These are phyloP conservation scores for Anolis sagrei DNA, from an alignment of 2,113 vertebrate genomes.

Conservation along the genomic window DNA sequence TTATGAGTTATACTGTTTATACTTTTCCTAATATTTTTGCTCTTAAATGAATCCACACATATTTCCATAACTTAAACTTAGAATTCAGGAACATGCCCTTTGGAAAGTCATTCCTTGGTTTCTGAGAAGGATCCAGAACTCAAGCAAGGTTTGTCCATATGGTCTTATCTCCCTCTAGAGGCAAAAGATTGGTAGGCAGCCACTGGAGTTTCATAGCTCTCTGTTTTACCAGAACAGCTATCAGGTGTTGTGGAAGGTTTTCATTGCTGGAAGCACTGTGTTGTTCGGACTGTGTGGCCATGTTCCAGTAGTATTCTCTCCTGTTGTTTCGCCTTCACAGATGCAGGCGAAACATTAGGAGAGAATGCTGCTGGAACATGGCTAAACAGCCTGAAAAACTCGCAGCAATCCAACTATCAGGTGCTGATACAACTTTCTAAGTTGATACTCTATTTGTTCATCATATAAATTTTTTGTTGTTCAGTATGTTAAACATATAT, in stretches of 20 bases:
- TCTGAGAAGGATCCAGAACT: neutral
- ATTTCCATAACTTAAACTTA: neutral
- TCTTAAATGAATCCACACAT: neutral
- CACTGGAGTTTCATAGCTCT: accelerated
- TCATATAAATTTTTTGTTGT: neutral
- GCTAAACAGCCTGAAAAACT: too few relatives aligned
- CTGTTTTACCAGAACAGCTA: neutral
- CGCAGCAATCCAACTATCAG: too few relatives aligned
- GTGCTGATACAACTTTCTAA: neutral
- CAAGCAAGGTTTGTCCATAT: neutral
- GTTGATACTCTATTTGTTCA: too few relatives aligned
- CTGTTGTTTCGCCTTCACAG: too few relatives aligned
- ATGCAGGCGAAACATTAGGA: too few relatives aligned
- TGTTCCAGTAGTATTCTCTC: too few relatives aligned
- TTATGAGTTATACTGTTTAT: neutral
- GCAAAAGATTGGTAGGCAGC: neutral
- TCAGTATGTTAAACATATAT: neutral
- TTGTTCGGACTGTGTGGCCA: too few relatives aligned
- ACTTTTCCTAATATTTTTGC: neutral
- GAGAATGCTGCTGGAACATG: too few relatives aligned
- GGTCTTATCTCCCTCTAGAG: conserved; percentile 13
- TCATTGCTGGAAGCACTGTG: too few relatives aligned
- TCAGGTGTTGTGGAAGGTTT: too few relatives aligned
- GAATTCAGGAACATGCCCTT: neutral
- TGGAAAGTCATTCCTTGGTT: neutral